phyloP scores from a whole-genome alignment of 2,888 invertebrate genomes.

The Schizaphis graminum region DNA sequence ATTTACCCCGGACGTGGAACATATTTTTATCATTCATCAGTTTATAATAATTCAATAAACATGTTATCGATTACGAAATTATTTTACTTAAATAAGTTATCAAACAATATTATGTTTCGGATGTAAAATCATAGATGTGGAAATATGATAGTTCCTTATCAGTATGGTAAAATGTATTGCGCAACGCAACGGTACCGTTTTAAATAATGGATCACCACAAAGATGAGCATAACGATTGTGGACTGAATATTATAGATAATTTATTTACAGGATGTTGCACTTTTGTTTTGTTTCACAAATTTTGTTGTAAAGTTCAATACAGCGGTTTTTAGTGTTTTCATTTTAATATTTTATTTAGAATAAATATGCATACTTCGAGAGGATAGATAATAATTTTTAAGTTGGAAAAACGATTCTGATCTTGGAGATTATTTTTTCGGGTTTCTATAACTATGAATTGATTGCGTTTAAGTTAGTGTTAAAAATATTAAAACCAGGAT shows the following conservation, averaged over 20 bases:
- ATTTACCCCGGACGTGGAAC: background rate
- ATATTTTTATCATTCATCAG: background rate
- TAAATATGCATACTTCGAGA: background rate
- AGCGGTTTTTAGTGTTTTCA: background rate
- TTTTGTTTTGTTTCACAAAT: background rate
- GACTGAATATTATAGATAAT: background rate
- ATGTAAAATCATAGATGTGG: background rate
- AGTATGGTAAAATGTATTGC: background rate
- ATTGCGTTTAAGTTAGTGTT: background rate
- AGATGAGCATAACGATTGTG: background rate
- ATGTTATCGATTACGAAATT: background rate
- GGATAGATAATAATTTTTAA: background rate
- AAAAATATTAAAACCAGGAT: background rate
- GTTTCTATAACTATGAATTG: background rate
- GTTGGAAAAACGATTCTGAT: background rate
- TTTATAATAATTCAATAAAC: background rate
- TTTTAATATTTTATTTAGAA: background rate
- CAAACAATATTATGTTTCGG: background rate
- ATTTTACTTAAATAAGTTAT: background rate
- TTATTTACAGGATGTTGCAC: background rate
- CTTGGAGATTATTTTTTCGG: background rate
- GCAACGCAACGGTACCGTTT: background rate
- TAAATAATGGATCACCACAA: background rate
- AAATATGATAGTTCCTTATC: background rate
- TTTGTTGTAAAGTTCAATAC: background rate